A percentile compares a stretch with the other conserved stretches of the same genome.
Conservation (phyloP, 1,140 invertebrate genomes). For the Parasteatoda tepidariorum region DNA sequence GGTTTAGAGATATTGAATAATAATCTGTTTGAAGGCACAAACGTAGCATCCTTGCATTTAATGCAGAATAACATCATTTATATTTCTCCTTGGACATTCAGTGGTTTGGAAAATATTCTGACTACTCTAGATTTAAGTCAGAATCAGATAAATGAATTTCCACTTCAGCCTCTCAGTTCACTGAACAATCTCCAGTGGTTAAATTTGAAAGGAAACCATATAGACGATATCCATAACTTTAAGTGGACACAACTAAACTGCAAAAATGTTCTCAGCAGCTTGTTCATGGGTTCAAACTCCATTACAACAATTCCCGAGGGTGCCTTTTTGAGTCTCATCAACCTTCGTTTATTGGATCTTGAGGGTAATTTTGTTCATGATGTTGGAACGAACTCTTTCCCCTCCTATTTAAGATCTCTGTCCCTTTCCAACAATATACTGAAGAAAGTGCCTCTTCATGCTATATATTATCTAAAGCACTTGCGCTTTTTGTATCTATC, state of each 20-base stretch:
- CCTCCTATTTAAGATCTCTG: slow-evolving; percentile 77
- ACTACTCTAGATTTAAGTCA: slow-evolving; percentile 86
- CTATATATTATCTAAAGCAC: slow-evolving; percentile 73
- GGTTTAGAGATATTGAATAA: slow-evolving; percentile 72
- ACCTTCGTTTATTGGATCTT: slow-evolving; percentile 60
- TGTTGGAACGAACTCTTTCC: slow-evolving; percentile 62
- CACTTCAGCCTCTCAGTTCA: slow-evolving; percentile 74
- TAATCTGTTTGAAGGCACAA: slow-evolving; percentile 69
- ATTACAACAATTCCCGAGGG: slow-evolving; percentile 58
- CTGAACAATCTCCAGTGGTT: slow-evolving; percentile 81
- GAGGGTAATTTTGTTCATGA: slow-evolving; percentile 61
- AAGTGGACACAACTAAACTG: slow-evolving; percentile 20
- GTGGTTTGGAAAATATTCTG: slow-evolving; percentile 77
- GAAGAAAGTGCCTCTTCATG: slow-evolving; percentile 74
- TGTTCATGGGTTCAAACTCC: slow-evolving; percentile 62
- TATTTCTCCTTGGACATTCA: slow-evolving; percentile 70
- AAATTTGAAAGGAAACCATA: slow-evolving; percentile 83
- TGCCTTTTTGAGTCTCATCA: slow-evolving; percentile 53
- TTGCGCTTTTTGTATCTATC: slow-evolving; percentile 78
- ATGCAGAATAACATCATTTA: slow-evolving; percentile 72
- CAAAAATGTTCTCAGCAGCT: slow-evolving; percentile 37
- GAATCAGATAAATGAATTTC: slow-evolving; percentile 77
- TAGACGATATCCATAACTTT: slow-evolving; percentile 70
- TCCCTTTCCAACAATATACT: slow-evolving; percentile 85
- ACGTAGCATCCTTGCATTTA: slow-evolving; percentile 71